A percentile compares a stretch with the other conserved stretches of the same genome.
Conservation (phyloP, 2,113 vertebrate genomes). For the Malurus melanocephalus region DNA sequence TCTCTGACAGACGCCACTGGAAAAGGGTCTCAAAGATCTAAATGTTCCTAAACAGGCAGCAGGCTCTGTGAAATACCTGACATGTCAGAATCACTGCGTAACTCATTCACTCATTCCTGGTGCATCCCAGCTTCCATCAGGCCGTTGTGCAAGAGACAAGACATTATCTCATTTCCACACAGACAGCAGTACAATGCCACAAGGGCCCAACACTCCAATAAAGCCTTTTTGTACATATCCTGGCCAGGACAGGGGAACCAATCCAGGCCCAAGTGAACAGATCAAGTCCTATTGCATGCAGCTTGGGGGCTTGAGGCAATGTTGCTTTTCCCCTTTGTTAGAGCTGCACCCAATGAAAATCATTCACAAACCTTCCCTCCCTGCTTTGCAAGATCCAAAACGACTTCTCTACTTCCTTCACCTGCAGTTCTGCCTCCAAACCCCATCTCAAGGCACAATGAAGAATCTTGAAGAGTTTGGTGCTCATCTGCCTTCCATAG, state of each 20-base stretch:
- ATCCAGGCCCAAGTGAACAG: not conserved
- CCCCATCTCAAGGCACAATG: not conserved
- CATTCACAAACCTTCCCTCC: not conserved
- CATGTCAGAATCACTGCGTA: not conserved
- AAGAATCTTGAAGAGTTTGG: not conserved
- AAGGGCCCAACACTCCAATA: not conserved
- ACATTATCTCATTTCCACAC: not conserved
- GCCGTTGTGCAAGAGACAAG: constrained; percentile 6
- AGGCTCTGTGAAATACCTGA: constrained; percentile 30
- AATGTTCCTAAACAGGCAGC: not conserved
- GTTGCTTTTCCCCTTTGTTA: not conserved
- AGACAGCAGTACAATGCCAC: not conserved
- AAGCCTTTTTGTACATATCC: not conserved
- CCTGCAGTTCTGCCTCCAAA: not conserved
- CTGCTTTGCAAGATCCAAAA: not conserved
- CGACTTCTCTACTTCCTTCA: not conserved
- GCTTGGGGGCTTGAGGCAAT: not conserved
- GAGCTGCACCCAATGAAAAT: not conserved
- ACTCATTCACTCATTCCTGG: not conserved
- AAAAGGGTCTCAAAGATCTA: constrained; percentile 52
- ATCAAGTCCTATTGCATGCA: not conserved
- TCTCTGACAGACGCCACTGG: not conserved
- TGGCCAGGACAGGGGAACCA: not conserved
- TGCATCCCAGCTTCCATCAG: not conserved
- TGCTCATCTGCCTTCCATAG: not conserved